Base-by-base conservation (phyloP, 2,888 invertebrate genomes). In the Notodonta ziczac region DNA sequence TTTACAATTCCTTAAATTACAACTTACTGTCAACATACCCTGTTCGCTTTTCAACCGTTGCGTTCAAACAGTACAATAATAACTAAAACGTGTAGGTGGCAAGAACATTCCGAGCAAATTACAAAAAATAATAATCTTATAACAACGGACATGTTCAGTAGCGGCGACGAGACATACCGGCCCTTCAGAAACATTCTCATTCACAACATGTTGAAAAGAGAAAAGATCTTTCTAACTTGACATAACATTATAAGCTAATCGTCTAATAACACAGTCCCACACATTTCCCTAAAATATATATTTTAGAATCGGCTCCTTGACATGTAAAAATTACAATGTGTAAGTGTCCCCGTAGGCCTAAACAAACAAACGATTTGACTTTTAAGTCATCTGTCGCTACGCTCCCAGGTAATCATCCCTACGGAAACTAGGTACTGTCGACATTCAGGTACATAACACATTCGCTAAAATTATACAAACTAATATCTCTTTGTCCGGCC, bases 21-120 rank as follows among this genome's bases (percentile, higher is more conserved):
- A 87, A 84, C 89, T 92, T 91, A 91, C 83, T 84, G 83, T 88
- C 83, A 86, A 91, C 85, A 88, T 91, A 92, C 91, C 93, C 93
- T 92, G 91, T 90, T 91, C 91, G 81, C 93, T 93, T 93, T 93
- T 93, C 93, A 93, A 93, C 91, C 85, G 93, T 92, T 93, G 93
- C 84, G 78, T 83, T 83, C 73, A 77, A 76, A 82, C 75, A 77
- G 71, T 76, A 76, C 52, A 64, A 80, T 61, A 59, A 69, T 61
- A 83, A 83, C 73, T 74, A 73, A 78, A 76, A 77, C 70, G 59
- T 80, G 60, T 77, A 77, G 79, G 76, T 82, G 88, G 89, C 87
- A 89, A 90, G 63, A 74, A 76, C 73, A 66, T 65, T 72, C 69
- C 59, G 69, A 74, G 66, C 71, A 65, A 67, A 66, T 61, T 65